Conservation (phyloP, 2,113 vertebrate genomes). For the Ceratotherium simum region DNA sequence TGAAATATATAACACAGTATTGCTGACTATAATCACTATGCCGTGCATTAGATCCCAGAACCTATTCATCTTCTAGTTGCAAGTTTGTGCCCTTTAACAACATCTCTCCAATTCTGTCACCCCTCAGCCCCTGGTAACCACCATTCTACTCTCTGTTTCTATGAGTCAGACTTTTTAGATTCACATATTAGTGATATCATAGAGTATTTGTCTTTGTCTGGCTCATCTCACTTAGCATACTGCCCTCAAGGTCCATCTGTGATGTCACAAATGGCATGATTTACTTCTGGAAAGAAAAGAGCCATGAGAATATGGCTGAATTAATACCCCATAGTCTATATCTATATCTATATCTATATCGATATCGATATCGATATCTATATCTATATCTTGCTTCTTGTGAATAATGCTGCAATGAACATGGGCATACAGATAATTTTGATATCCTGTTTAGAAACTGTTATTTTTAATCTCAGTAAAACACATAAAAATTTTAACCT, state of each 20-base stretch:
- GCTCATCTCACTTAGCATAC: not conserved
- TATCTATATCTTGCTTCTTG: not conserved
- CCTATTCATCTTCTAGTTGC: not conserved
- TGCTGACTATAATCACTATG: not conserved
- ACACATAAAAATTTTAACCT: not conserved
- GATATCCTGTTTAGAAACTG: not conserved
- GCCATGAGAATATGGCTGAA: not conserved
- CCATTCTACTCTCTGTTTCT: not conserved
- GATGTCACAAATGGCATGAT: not conserved
- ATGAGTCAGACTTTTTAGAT: not conserved
- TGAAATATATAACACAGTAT: not conserved
- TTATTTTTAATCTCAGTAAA: conserved; percentile 10
- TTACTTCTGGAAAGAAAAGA: not conserved
- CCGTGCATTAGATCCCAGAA: not conserved
- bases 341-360: not conserved
- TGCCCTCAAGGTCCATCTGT: not conserved
- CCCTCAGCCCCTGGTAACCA: not conserved
- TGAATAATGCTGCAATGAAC: not conserved
- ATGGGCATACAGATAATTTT: not conserved
- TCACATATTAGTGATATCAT: not conserved
- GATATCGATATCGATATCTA: not conserved
- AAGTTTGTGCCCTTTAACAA: not conserved
- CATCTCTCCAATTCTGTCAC: not conserved
- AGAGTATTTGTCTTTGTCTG: not conserved
- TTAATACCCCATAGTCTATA: not conserved